Base-by-base conservation (phyloP, 2,113 vertebrate genomes). In the Cinclus mexicanus region DNA sequence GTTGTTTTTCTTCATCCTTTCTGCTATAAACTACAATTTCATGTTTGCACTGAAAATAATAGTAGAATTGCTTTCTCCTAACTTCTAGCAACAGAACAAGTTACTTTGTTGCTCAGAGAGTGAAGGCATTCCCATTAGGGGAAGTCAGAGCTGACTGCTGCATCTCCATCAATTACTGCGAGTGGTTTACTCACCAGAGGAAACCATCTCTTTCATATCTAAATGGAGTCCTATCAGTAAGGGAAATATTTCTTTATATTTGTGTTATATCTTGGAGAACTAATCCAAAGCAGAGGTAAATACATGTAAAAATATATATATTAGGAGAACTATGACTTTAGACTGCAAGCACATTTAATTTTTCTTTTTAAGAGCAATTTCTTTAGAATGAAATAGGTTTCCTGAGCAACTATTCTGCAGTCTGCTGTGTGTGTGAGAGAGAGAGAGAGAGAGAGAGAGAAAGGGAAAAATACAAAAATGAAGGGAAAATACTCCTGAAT, bases 291-390 rank as follows among this genome's bases (percentile, higher is more conserved):
- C 55, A 78, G 29, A 75, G 84, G 5, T 52, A 82, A 87, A 46
- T 21, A 29, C 2, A 5, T 53, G 14, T 47, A 19, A 53, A 89
- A 81, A 22, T 31, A 37, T 0, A 0, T 25, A 21, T n/a, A 3
- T 78, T 23, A 82, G 6, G 4, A 71, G 46, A 63, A 17, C 21
- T 60, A 8, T 21, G 18, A 55, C 24, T 78, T 79, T 9, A 33
- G 22, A 28, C 35, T 67, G 25, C 22, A 44, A 61, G 20, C 11
- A 33, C 26, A 29, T 52, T 50, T 24, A 22, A 25, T 33, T 60
- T 79, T 52, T 64, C 7, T 65, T 83, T 78, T 46, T 16, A 83
- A 44, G 28, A 29, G n/a, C 3, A 5, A 77, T n/a, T 85, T 79
- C 12, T n/a, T 69, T 35, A 37, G 33, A 52, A 59, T 87, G 28